Evolutionary conservation across 2,888 invertebrate species (phyloP), one percentile per base, ranked within the genome.

Genomic region (Apodemia duryi): DNA sequence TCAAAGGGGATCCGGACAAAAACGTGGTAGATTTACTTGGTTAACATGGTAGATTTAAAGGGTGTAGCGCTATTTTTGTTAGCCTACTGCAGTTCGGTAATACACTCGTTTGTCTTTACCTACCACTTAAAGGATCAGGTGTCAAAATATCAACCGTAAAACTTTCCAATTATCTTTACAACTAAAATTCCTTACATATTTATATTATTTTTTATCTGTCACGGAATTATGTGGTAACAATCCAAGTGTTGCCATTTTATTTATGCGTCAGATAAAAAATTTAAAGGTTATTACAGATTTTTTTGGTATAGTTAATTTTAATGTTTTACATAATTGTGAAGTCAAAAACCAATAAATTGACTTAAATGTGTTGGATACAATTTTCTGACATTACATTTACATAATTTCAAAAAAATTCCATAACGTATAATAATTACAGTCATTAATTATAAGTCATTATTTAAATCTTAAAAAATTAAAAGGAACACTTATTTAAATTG

Each of bases 181-280:
- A 7, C 38, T 38, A 38, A 6, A 38, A 43, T 43, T 43, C 43
- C 11, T 43, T 43, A 43, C 32, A 38, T 6, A 38, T 38, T 38
- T 38, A 6, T 6, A 38, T 54, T 2, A 9, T 28, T 54, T 21
- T 21, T 54, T 54, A 2, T 29, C 28, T 29, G 10, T 29, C 28
- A 10, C 54, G 54, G 54, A 29, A 54, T 21, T 28, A 2, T 28
- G 9, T 54, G 28, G 4, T 7, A 54, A 29, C 10, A 28, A 54
- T 10, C 29, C 9, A 21, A 21, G 28, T 29, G 54, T 28, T 28
- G 29, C 54, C 5, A 29, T 29, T 5, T 54, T 29, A 51, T 51
- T 51, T 29, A 54, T 54, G 10, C 54, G 29, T 54, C 28, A 54
- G 54, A 54, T 54, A 54, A 54, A 54, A 54, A 10, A 54, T 54